Conservation (phyloP, 2,888 invertebrate species). For the Serripes groenlandicus region DNA sequence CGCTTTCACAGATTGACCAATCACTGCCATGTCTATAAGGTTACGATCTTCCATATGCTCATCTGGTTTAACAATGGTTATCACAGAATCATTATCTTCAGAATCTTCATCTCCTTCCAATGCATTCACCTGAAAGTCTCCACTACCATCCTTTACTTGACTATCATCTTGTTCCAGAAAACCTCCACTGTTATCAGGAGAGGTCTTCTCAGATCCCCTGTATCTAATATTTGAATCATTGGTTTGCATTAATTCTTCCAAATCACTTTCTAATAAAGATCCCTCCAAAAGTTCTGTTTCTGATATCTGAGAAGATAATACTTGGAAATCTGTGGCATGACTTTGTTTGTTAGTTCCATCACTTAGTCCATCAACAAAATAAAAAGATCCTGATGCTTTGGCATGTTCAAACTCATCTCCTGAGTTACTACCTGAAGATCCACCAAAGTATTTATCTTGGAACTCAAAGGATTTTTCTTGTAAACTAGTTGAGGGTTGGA, state of each 20-base stretch:
- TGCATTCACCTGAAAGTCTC: constrained; percentile 29
- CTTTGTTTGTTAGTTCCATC: constrained; percentile 34
- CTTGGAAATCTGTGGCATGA: constrained; percentile 60
- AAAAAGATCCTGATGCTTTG: constrained; percentile 77
- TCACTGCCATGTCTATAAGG: constrained; percentile 70
- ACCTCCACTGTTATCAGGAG: background rate
- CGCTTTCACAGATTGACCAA: constrained; percentile 80
- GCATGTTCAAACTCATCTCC: constrained; percentile 47
- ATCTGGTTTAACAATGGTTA: constrained; percentile 76
- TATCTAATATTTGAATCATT: constrained; percentile 31
- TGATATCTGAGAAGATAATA: constrained; percentile 53
- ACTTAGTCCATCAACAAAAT: constrained; percentile 74
- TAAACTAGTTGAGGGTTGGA: constrained; percentile 1
- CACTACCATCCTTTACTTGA: background rate
- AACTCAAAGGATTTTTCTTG: constrained; percentile 39
- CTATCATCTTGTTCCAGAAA: background rate
- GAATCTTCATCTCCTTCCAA: constrained; percentile 59
- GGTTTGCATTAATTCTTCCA: constrained; percentile 24
- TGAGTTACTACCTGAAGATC: background rate
- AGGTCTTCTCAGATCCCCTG: constrained; percentile 8
- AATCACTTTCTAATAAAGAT: constrained; percentile 42
- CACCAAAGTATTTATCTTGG: constrained; percentile 68
- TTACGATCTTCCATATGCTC: background rate
- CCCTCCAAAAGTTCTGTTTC: constrained; percentile 45
- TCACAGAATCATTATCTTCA: constrained; percentile 77